Percentiles rank a stretch among this genome's conserved stretches.
phyloP scores from a whole-genome alignment of 2,888 invertebrate species.

The Junonia oenone region DNA sequence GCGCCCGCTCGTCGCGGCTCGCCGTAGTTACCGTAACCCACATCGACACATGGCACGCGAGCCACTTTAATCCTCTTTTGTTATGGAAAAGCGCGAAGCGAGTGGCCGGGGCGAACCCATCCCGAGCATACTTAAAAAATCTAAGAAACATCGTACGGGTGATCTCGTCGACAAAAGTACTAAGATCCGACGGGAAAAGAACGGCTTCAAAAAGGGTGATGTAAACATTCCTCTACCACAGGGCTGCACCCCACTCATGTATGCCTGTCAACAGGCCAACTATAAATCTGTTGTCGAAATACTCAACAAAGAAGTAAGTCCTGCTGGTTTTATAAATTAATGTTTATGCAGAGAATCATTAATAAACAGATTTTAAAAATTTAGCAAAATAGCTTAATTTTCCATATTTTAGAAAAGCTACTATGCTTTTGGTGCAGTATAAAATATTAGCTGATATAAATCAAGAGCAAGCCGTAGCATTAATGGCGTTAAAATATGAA shows the following conservation, averaged over 20 bases:
- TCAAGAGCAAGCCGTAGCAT: constrained; percentile 1
- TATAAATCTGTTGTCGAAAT: constrained; percentile 86
- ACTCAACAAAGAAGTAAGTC: constrained; percentile 87
- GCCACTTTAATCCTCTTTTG: constrained; percentile 43
- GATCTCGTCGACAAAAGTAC: constrained; percentile 68
- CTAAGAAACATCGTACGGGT: constrained; percentile 56
- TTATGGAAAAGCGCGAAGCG: constrained; percentile 68
- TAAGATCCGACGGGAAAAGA: constrained; percentile 67
- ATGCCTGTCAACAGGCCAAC: constrained; percentile 93
- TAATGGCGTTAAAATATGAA: constrained; percentile 45
- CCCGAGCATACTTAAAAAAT: constrained; percentile 71
- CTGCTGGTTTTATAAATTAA: no score
- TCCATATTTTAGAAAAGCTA: not conserved
- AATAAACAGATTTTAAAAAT: not conserved
- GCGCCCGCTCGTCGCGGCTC: constrained; percentile 65
- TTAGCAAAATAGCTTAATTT: not conserved
- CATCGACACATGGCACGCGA: constrained; percentile 43
- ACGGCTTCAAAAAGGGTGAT: constrained; percentile 55
- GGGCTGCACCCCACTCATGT: constrained; percentile 93
- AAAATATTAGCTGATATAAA: constrained; percentile 6
- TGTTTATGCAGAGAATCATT: not conserved
- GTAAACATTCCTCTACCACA: constrained; percentile 71
- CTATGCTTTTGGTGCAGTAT: constrained; percentile 18
- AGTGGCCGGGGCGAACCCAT: constrained; percentile 68
- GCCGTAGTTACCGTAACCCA: constrained; percentile 33